phyloP scores from a whole-genome alignment of 2,888 invertebrate genomes.

The Acrobasis repandana region DNA sequence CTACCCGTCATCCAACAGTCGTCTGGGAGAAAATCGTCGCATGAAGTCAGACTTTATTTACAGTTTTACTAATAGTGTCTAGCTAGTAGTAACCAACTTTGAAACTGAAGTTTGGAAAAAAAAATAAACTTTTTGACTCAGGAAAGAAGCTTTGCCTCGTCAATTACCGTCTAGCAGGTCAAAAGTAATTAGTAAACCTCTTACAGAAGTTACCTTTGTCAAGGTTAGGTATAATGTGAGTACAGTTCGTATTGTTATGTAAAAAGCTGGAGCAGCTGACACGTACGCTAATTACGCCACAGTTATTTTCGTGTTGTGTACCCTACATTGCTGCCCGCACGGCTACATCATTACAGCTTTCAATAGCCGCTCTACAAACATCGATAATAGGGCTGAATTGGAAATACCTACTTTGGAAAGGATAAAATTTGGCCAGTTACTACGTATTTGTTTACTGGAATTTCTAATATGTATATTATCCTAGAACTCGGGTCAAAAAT shows the following conservation, averaged over 20 bases:
- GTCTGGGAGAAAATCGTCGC: no score
- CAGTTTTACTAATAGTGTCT: no score
- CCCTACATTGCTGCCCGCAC: constrained; percentile 40
- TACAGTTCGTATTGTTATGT: neutral
- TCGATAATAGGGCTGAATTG: constrained; percentile 10
- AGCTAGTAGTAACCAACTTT: no score
- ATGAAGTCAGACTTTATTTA: no score
- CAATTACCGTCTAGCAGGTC: no score
- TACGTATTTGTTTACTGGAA: neutral
- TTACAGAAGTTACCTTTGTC: neutral
- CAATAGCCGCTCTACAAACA: constrained; percentile 5
- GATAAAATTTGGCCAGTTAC: constrained; percentile 1
- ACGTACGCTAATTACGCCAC: constrained; percentile 44
- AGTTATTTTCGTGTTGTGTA: constrained; percentile 57
- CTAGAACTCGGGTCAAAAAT: neutral
- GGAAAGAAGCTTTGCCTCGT: no score
- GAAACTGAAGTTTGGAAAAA: no score
- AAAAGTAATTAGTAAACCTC: neutral
- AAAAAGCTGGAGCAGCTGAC: neutral
- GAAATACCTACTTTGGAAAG: neutral
- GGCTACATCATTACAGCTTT: constrained; percentile 24
- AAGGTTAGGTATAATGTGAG: neutral
- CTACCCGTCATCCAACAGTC: no score
- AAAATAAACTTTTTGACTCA: no score
- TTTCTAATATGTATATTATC: neutral